Evolutionary conservation across 2,888 invertebrate genomes (phyloP), one percentile per base, ranked within the genome.

Genomic region (Tetragonisca angustula): DNA sequence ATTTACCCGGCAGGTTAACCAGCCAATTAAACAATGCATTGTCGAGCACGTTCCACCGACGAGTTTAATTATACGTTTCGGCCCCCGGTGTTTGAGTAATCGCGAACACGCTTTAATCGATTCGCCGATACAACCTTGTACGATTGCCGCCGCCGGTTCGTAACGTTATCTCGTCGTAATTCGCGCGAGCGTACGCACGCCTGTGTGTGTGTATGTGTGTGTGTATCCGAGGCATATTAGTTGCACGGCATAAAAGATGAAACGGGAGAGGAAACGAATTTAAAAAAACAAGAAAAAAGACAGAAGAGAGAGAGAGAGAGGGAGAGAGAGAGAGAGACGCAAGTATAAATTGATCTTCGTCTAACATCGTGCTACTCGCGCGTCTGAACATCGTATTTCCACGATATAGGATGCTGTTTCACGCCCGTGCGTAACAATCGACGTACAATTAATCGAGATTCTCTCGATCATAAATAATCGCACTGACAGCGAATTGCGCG

Each of bases 391-490:
- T 36, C 54, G 32, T 17, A 17, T 72, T 72, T 72, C 49, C 15
- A 13, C 59, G 15, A 15, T 27, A 61, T 19, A 13, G 21, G 32
- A 43, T 62, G 13, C 9, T 19, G 61, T 24, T 54, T 36, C 62
- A 32, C 32, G 32, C 0, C 21, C 17, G 19, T 49, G 36, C 49
- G 62, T 69, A 62, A 75, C 32, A 62, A 69, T 69, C 71, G 43
- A 27, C 36, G 5, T 36, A 32, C 52, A 75, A 81, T 69, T 71
- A 76, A 76, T 24, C 50, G 52, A 56, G 54, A 32, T 36, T 56
- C 9, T 21, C 36, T 64, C 69, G 64, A 52, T 56, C 50, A 71
- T 83, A 76, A 80, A 76, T 52, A 71, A 50, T 65, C 71, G 69
- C 54, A 49, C 68, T 49, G 61, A 62, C 65, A 72, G 50, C 17